These are phyloP conservation scores for Mythimna ferrago DNA, from an alignment of 2,888 invertebrate genomes.

Conservation along the genomic window DNA sequence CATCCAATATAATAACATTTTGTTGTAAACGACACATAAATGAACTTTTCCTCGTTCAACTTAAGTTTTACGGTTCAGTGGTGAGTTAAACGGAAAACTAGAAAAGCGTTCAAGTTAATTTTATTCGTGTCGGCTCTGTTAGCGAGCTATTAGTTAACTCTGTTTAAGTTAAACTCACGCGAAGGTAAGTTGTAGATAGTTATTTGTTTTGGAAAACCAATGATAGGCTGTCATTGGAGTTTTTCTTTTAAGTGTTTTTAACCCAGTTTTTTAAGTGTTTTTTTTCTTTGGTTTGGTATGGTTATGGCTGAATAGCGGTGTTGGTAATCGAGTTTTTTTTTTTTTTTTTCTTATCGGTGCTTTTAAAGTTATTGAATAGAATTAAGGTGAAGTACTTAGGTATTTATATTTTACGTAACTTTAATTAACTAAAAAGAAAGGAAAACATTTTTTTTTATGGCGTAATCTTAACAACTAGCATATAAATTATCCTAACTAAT, in stretches of 20 bases:
- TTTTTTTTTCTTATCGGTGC: constrained; percentile 6
- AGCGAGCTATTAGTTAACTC: constrained; percentile 71
- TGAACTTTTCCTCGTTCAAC: constrained; percentile 27
- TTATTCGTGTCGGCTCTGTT: constrained; percentile 69
- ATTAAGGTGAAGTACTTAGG: background rate
- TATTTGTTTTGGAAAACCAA: constrained; percentile 55
- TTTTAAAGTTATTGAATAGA: constrained; percentile 5
- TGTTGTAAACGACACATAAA: constrained; percentile 15
- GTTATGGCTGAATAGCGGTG: constrained; percentile 29
- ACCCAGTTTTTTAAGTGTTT: constrained; percentile 50
- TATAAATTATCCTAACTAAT: no score
- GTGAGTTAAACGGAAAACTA: constrained; percentile 47
- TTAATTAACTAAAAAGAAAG: background rate
- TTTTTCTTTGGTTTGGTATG: constrained; percentile 38
- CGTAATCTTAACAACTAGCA: no score
- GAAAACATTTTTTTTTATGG: no score
- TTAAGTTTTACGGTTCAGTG: constrained; percentile 36
- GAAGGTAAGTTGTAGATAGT: constrained; percentile 57
- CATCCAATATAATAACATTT: constrained; percentile 18
- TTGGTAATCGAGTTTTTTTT: constrained; percentile 16
- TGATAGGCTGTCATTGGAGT: constrained; percentile 42
- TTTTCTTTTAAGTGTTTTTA: constrained; percentile 48
- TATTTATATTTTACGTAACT: background rate
- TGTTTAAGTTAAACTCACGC: constrained; percentile 67
- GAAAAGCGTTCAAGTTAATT: constrained; percentile 65